A percentile compares a stretch with the other conserved stretches of the same genome.
Evolutionary conservation across 2,113 vertebrate species (phyloP).

Genomic region (Pitta sordida): DNA sequence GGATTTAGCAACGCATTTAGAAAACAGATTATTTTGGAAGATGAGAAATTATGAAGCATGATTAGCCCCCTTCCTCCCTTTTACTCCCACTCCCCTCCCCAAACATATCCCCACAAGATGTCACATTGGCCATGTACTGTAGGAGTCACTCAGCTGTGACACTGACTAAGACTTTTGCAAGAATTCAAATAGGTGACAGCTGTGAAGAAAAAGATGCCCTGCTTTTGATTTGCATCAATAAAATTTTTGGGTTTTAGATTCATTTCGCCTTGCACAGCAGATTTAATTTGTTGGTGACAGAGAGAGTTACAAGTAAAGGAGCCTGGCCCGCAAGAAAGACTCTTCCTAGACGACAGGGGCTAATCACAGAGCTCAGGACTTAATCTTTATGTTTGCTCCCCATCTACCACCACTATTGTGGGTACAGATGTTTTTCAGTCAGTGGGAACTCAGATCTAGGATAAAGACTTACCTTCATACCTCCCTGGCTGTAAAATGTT

Average conservation of each 20-base stretch:
- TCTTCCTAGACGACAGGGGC: background rate
- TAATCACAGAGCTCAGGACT: background rate
- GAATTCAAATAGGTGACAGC: conserved; percentile 2
- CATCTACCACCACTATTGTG: background rate
- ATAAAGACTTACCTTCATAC: background rate
- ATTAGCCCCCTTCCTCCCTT: background rate
- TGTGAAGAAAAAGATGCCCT: background rate
- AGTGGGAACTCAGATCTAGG: background rate
- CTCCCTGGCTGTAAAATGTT: background rate
- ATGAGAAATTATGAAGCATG: conserved; percentile 52
- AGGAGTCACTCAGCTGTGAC: conserved; percentile 19
- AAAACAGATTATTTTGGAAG: conserved; percentile 57
- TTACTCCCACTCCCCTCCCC: conserved; percentile 19
- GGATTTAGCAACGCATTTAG: conserved; percentile 47
- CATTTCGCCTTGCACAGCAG: background rate
- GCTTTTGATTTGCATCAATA: background rate
- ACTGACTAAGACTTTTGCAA: background rate
- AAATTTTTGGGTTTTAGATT: background rate
- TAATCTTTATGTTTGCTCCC: background rate
- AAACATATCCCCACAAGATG: conserved; percentile 15
- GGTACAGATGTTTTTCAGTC: background rate
- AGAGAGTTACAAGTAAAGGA: background rate
- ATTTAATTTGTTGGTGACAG: background rate
- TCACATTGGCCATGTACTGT: background rate
- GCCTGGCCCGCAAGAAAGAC: background rate